Base-by-base conservation (phyloP, 2,888 invertebrate species). In the Papilio protenor region DNA sequence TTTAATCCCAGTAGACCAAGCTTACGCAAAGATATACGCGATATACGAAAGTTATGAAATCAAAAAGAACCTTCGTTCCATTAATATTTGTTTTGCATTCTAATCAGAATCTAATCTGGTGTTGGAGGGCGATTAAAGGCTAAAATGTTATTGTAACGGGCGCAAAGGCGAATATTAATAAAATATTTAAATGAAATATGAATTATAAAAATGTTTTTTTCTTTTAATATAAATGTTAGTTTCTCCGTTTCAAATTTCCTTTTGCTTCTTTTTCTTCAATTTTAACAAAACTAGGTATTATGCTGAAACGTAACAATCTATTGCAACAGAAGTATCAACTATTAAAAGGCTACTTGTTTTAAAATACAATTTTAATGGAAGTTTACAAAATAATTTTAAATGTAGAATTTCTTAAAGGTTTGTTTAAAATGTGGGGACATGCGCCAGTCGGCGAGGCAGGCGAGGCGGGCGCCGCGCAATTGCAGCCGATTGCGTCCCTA, bases 401-500 rank as follows among this genome's bases (percentile, higher is more conserved):
- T 76, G 33, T 70, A 71, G 49, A 71, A 61, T 72, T 76, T 71
- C 33, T 66, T 27, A 72, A 79, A 76, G 57, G 52, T 64, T 74
- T 75, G 57, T 59, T 74, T 40, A 70, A 73, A 76, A 72, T 33
- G 66, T 27, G 59, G 49, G 77, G 72, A 77, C 75, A 75, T 70
- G 75, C 77, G 80, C 73, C 72, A 59, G 77, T 79, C 75, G 70
- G 61, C 59, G 75, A 75, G 77, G 72, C 78, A 74, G 70, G 61
- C 59, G 75, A 75, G 77, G 72, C 77, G 82, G 70, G 61, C 59
- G 75, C 73, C 76, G 72, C 77, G 82, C 80, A 80, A 81, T 80
- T 80, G 77, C 81, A 80, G 79, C 76, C 80, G 81, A 81, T 81
- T 81, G 81, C 81, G 80, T 80, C 77, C 76, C 73, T 79, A 75